These are phyloP conservation scores for Drosophila kambysellisi DNA, from an alignment of 2,888 invertebrate genomes.

Conservation along the genomic window DNA sequence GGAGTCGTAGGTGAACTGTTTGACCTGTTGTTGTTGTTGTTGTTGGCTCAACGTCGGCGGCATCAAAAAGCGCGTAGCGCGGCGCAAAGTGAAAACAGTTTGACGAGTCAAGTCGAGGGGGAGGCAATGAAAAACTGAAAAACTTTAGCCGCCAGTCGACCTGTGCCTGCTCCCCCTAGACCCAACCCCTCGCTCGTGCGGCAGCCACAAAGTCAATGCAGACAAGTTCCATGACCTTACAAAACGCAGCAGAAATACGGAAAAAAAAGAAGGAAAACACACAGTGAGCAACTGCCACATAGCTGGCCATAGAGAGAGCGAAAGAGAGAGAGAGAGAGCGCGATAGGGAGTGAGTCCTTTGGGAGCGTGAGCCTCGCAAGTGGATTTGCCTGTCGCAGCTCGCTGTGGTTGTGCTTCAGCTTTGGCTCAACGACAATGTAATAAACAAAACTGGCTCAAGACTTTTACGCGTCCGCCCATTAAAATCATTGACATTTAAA, in stretches of 20 bases:
- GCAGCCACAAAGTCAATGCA: constrained; percentile 72
- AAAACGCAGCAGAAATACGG: constrained; percentile 67
- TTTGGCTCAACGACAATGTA: constrained; percentile 64
- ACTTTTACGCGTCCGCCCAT: constrained; percentile 77
- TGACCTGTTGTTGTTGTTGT: constrained; percentile 52
- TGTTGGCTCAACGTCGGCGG: constrained; percentile 47
- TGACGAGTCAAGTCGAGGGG: constrained; percentile 53
- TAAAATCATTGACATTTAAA: constrained; percentile 83
- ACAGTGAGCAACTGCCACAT: constrained; percentile 32
- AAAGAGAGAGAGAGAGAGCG: not conserved
- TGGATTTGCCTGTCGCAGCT: constrained; percentile 12
- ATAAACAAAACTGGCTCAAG: constrained; percentile 78
- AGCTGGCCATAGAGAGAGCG: constrained; percentile 11
- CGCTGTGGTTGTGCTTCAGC: constrained; percentile 29
- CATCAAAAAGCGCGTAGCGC: constrained; percentile 79
- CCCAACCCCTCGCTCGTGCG: not conserved
- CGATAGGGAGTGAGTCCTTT: constrained; percentile 33
- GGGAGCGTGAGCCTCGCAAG: constrained; percentile 12
- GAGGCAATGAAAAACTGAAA: constrained; percentile 60
- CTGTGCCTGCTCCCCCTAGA: constrained; percentile 8
- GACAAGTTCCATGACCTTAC: constrained; percentile 84
- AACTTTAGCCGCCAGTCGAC: constrained; percentile 66
- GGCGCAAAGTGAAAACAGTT: constrained; percentile 79
- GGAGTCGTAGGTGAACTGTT: constrained; percentile 50
- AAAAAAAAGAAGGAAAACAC: constrained; percentile 8